Conservation (phyloP, 2,888 invertebrate genomes). For the Drosophila recens region DNA sequence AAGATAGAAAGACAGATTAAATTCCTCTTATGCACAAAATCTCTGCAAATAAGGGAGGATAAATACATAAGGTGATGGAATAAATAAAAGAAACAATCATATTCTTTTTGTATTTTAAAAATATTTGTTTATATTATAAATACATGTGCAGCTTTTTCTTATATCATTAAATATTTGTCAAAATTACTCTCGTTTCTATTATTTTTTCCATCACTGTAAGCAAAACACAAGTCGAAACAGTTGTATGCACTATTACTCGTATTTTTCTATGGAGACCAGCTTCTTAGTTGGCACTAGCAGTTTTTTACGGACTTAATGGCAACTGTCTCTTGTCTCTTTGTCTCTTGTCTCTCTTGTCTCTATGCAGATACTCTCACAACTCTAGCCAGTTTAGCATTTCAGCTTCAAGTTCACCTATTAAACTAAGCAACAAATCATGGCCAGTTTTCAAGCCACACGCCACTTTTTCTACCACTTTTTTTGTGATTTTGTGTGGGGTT, state of each 20-base stretch:
- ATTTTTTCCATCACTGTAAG: too few species aligned
- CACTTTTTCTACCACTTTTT: slow-evolving; percentile 15
- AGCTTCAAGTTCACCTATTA: slow-evolving; percentile 79
- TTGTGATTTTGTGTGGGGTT: slow-evolving; percentile 47
- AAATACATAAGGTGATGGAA: too few species aligned
- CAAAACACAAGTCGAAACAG: too few species aligned
- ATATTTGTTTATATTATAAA: too few species aligned
- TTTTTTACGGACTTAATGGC: slow-evolving; percentile 8
- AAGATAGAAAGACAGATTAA: too few species aligned
- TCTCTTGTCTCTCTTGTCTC: neutral
- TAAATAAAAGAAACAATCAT: too few species aligned
- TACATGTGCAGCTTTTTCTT: too few species aligned
- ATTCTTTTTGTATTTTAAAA: too few species aligned
- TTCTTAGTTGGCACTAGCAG: neutral
- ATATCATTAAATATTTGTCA: too few species aligned
- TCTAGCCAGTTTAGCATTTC: slow-evolving; percentile 61
- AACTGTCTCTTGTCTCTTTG: slow-evolving; percentile 4
- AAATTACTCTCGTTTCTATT: too few species aligned
- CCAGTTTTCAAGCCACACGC: slow-evolving; percentile 7
- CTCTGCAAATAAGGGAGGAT: too few species aligned
- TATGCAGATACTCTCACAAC: slow-evolving; percentile 19
- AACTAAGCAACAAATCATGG: slow-evolving; percentile 70
- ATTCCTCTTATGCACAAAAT: too few species aligned
- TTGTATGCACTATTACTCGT: neutral
- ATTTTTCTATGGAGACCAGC: neutral